These are phyloP conservation scores for Lipophrys pholis DNA, from an alignment of 2,113 vertebrate genomes.

Conservation along the genomic window DNA sequence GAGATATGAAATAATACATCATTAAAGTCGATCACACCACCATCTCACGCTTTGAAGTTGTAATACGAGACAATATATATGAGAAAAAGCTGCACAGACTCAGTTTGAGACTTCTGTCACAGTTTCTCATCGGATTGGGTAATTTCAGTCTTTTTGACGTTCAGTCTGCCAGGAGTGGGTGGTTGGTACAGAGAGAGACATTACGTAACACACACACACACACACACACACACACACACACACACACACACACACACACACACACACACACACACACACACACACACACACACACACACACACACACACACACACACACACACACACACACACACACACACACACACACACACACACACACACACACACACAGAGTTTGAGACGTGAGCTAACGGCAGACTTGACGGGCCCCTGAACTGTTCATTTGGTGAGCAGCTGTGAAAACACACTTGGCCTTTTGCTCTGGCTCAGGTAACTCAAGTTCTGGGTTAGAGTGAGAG, in stretches of 20 bases:
- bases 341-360: slow-evolving; percentile 33
- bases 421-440: slow-evolving; percentile 68
- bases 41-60: too few species aligned
- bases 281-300: slow-evolving; percentile 6
- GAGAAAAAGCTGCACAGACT: background rate
- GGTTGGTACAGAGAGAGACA: slow-evolving; percentile 46
- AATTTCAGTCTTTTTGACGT: slow-evolving; percentile 41
- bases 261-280: background rate
- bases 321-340: slow-evolving; percentile 21
- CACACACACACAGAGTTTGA: slow-evolving; percentile 26
- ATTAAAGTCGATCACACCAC: too few species aligned
- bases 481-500: background rate
- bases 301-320: slow-evolving; percentile 35
- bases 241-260: too few species aligned
- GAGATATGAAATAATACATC: too few species aligned
- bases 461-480: slow-evolving; percentile 51
- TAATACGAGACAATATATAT: background rate
- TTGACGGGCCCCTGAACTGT: slow-evolving; percentile 59
- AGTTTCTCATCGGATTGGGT: slow-evolving; percentile 8
- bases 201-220: slow-evolving; percentile 61
- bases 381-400: slow-evolving; percentile 63
- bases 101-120: background rate
- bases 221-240: slow-evolving; percentile 24
- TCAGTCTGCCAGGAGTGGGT: slow-evolving; percentile 19
- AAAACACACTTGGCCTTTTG: slow-evolving; percentile 62